These are phyloP conservation scores for Pachydiplax longipennis DNA, from an alignment of 2,888 invertebrate species.

Conservation along the genomic window DNA sequence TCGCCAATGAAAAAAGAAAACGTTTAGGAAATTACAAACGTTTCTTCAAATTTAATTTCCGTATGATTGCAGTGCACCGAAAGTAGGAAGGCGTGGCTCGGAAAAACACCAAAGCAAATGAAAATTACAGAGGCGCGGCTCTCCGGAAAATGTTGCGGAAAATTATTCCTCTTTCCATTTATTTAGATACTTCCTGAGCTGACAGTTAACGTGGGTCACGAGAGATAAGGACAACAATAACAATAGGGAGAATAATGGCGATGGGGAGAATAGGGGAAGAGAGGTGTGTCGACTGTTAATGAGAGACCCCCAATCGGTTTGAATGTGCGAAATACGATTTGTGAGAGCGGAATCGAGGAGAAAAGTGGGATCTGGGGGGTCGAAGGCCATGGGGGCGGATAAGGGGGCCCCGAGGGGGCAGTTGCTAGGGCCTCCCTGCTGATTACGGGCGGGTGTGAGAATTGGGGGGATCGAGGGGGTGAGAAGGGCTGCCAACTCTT, in stretches of 20 bases:
- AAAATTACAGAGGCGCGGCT: too few relatives aligned
- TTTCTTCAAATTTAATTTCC: too few relatives aligned
- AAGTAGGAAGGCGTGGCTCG: too few relatives aligned
- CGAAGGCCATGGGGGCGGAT: neutral
- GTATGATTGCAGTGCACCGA: too few relatives aligned
- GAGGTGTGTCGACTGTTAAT: neutral
- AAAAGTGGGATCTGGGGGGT: neutral
- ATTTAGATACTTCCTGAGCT: too few relatives aligned
- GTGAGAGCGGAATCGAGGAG: neutral
- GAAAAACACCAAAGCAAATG: too few relatives aligned
- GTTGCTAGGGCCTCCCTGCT: constrained; percentile 7
- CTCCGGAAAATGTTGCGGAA: too few relatives aligned
- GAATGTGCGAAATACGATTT: constrained; percentile 22
- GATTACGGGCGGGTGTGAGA: constrained; percentile 6
- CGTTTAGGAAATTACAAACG: too few relatives aligned
- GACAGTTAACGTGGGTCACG: too few relatives aligned
- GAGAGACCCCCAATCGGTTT: constrained; percentile 26
- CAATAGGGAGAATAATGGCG: neutral
- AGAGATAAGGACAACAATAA: neutral
- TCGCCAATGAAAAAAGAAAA: too few relatives aligned
- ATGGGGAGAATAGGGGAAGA: neutral
- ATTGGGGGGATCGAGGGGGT: neutral
- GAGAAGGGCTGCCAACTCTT: too few relatives aligned
- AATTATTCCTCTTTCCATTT: too few relatives aligned
- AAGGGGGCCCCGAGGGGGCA: neutral